These are phyloP conservation scores for Montipora capitata DNA, from an alignment of 92 coral and sea anemone genomes.

Conservation along the genomic window DNA sequence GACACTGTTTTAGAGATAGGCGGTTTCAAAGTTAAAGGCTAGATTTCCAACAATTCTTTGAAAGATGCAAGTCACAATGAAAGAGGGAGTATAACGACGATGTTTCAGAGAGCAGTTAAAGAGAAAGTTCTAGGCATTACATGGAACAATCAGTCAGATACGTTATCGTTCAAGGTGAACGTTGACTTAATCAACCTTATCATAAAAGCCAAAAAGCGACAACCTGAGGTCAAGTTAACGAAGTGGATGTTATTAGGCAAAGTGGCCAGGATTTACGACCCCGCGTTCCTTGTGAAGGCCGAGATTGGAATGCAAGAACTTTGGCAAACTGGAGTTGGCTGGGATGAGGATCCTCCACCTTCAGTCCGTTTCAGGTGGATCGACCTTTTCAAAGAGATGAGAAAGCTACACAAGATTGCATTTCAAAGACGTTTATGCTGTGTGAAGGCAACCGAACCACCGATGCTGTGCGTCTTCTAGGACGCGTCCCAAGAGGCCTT, in stretches of 20 bases:
- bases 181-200: background rate
- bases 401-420: slow-evolving; percentile 65
- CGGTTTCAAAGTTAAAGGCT: slow-evolving; percentile 56
- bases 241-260: slow-evolving; percentile 42
- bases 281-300: slow-evolving; percentile 57
- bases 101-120: slow-evolving; percentile 33
- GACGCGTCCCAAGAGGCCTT: slow-evolving; percentile 54
- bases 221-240: slow-evolving; percentile 17
- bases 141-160: background rate
- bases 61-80: background rate
- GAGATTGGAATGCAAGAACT: slow-evolving; percentile 66
- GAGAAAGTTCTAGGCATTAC: slow-evolving; percentile 66
- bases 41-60: slow-evolving; percentile 61
- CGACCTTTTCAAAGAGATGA: background rate
- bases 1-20: background rate
- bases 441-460: slow-evolving; percentile 3
- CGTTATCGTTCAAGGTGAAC: slow-evolving; percentile 8
- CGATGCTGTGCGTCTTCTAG: slow-evolving; percentile 33
- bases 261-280: background rate
- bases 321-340: slow-evolving; percentile 73
- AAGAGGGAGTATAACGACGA: background rate
- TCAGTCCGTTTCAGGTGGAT: slow-evolving; percentile 60
- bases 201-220: slow-evolving; percentile 14
- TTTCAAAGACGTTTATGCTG: slow-evolving; percentile 47
- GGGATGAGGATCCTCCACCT: slow-evolving; percentile 66